These are phyloP conservation scores for Tubiluchus corallicola DNA, from an alignment of 2,888 invertebrate genomes.

Conservation along the genomic window DNA sequence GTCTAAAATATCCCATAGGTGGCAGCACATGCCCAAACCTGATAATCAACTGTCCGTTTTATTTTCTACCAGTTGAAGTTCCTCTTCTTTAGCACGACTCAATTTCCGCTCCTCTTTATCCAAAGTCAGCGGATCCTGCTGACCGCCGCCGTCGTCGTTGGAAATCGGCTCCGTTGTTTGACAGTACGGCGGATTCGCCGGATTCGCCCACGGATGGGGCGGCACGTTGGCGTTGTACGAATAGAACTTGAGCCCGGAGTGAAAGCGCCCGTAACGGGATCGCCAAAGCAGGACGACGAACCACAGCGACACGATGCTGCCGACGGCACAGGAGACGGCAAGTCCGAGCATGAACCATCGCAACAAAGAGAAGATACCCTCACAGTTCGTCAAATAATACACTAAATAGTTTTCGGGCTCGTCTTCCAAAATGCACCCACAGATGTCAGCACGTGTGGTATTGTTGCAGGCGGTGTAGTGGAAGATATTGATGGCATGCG, in stretches of 20 bases:
- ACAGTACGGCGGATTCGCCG: neutral
- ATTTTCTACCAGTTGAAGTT: neutral
- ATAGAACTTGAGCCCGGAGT: neutral
- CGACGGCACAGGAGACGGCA: neutral
- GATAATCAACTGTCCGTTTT: neutral
- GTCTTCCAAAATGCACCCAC: neutral
- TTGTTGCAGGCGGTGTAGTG: neutral
- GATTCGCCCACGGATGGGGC: neutral
- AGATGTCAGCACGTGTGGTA: neutral
- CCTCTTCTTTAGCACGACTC: too few relatives aligned
- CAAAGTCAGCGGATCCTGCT: too few relatives aligned
- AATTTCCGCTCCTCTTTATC: too few relatives aligned
- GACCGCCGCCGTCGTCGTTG: neutral
- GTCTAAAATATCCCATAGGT: too few relatives aligned
- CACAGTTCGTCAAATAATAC: too few relatives aligned
- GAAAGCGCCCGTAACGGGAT: neutral
- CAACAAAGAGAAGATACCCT: neutral
- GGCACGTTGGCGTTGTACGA: neutral
- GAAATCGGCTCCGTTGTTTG: constrained; percentile 1
- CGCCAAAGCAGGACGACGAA: neutral
- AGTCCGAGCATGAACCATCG: neutral
- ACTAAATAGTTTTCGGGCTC: too few relatives aligned
- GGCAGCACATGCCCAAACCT: too few relatives aligned
- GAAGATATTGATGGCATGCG: constrained; percentile 3
- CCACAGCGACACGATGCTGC: neutral